Conservation (phyloP, 1,140 invertebrate genomes). For the Rhagoletis pomonella region DNA sequence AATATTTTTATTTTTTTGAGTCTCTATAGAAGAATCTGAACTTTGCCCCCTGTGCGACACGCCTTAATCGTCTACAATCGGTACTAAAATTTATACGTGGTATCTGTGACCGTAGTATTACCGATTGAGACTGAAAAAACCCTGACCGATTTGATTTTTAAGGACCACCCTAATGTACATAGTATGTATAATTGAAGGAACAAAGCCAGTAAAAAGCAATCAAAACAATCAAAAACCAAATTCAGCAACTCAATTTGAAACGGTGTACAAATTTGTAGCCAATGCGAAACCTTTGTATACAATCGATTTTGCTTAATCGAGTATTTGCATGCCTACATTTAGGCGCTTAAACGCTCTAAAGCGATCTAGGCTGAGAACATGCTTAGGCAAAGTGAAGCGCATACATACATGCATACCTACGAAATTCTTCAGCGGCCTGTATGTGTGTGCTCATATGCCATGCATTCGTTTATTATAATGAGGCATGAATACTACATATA, state of each 20-base stretch:
- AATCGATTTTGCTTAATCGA: constrained; percentile 37
- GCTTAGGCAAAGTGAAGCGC: not conserved
- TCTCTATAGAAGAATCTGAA: too few species aligned
- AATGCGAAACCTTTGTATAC: constrained; percentile 10
- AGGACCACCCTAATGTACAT: too few species aligned
- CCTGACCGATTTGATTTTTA: too few species aligned
- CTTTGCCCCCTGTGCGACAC: too few species aligned
- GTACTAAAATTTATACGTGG: too few species aligned
- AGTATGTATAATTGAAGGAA: too few species aligned
- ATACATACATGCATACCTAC: too few species aligned
- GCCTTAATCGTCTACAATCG: too few species aligned
- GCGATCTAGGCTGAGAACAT: not conserved
- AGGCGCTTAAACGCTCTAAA: constrained; percentile 12
- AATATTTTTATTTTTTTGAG: too few species aligned
- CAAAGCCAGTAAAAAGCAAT: too few species aligned
- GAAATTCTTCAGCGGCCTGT: not conserved
- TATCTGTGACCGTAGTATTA: too few species aligned
- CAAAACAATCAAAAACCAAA: not conserved
- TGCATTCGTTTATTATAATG: not conserved
- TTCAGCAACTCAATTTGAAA: not conserved
- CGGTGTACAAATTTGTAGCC: constrained; percentile 8
- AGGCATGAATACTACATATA: not conserved
- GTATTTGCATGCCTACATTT: constrained; percentile 19
- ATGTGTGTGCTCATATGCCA: not conserved
- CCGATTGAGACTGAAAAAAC: too few species aligned